Evolutionary conservation across 1,140 invertebrate species (phyloP), one percentile per base, ranked within the genome.

Genomic region (Bombus confusus): DNA sequence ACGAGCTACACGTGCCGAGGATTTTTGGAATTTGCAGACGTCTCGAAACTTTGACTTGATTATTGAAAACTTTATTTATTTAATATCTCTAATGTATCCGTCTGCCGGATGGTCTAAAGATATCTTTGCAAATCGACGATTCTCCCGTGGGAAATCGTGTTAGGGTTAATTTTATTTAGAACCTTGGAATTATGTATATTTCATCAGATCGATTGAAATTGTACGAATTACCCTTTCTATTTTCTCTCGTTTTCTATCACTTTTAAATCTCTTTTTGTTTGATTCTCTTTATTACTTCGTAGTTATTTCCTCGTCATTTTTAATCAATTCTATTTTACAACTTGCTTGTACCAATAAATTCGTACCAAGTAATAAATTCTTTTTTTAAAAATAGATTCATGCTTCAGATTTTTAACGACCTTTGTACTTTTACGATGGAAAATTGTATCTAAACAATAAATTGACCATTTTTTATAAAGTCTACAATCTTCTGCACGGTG

Each of bases 401-500:
- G 3, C 15, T 22, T 28, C 6, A 31, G 6, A 31, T 73, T 43
- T 37, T 34, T 10, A 37, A 68, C 34, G 15, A 68, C 9, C 18
- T 68, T 73, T 31, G 41, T 52, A 22, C 18, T 52, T 18, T 13
- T 41, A 41, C 1, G 41, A 10, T 22, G 4, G 1, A 39, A 22
- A 5, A 39, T 59, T 8, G 3, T 18, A 39, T 8, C 75, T 62
- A 84, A 5, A 72, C 6, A 15, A 82, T 57, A 66, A 88, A 93
- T 52, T 85, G 80, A 0, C 91, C 90, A 22, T 83, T 86, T 64
- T 91, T 93, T 0, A 91, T 91, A 41, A 91, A 92, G 10, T 93
- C 89, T 2, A 93, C 92, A 47, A 93, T 92, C 52, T 72, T 71
- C 31, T 92, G 85, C 13, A 93, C 90, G 13, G 88, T 91, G 57